A percentile compares a stretch with the other conserved stretches of the same genome.
Evolutionary conservation across 2,797 vertebrate genomes (phyloP).

Genomic region (Sardinella longiceps): DNA sequence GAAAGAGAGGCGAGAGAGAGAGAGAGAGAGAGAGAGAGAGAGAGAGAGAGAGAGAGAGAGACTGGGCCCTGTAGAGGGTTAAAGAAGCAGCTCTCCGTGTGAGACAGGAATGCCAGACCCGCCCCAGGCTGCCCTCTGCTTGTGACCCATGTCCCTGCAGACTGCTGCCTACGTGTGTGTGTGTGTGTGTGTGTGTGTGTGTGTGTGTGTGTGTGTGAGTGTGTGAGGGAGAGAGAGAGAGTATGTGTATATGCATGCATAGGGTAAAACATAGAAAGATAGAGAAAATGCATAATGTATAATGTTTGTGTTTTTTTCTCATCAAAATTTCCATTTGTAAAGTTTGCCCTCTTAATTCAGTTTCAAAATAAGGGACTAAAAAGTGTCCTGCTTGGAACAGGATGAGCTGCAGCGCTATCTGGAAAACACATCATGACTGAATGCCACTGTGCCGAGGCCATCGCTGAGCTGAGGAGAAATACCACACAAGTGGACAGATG

Average conservation of each 20-base stretch:
- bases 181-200: slow-evolving; percentile 9
- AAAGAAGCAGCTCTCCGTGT: slow-evolving; percentile 29
- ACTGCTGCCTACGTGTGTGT: not conserved
- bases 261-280: not conserved
- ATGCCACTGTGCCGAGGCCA: not conserved
- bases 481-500: not conserved
- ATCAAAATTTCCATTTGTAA: not conserved
- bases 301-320: not conserved
- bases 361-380: not conserved
- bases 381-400: not conserved
- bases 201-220: no score
- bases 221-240: no score
- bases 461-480: not conserved
- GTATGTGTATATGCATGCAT: not conserved
- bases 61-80: slow-evolving; percentile 28
- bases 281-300: not conserved
- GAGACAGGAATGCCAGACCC: slow-evolving; percentile 38
- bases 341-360: not conserved
- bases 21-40: not conserved
- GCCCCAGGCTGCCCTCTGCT: slow-evolving; percentile 34
- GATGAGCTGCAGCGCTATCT: not conserved
- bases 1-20: not conserved
- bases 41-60: slow-evolving; percentile 2
- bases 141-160: slow-evolving; percentile 42
- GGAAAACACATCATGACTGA: not conserved